phyloP scores from a whole-genome alignment of 2,888 invertebrate species.

The Adineta ricciae region DNA sequence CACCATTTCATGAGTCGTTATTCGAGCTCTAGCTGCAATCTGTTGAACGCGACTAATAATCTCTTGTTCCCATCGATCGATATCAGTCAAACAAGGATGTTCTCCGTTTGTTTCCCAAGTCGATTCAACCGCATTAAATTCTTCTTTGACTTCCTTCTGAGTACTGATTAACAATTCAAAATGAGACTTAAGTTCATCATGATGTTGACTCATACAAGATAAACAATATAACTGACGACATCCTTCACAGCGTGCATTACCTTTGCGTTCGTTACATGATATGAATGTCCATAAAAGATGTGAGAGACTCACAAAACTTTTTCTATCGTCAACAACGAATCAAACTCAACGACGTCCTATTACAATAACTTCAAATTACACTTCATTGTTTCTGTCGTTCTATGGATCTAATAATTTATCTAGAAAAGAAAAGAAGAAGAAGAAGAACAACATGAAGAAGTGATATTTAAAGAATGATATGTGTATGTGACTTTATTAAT shows the following conservation, averaged over 20 bases:
- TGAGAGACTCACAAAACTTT: neutral
- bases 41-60: neutral
- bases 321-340: neutral
- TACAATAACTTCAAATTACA: neutral
- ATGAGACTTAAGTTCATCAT: neutral
- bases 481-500: too few species aligned
- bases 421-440: neutral
- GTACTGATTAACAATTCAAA: neutral
- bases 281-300: neutral
- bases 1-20: neutral
- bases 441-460: too few species aligned
- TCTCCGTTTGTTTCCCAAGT: neutral
- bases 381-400: neutral
- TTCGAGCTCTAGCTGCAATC: neutral
- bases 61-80: neutral
- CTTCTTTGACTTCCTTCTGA: neutral
- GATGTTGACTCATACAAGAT: neutral
- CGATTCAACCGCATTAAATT: neutral
- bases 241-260: neutral
- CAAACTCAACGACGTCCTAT: neutral
- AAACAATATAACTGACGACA: neutral
- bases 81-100: neutral
- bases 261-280: neutral
- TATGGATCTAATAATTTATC: neutral
- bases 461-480: too few species aligned